Percentiles rank a stretch among this genome's conserved stretches.
Conservation (phyloP, 2,888 invertebrate species). For the Dryocosmus kuriphilus region DNA sequence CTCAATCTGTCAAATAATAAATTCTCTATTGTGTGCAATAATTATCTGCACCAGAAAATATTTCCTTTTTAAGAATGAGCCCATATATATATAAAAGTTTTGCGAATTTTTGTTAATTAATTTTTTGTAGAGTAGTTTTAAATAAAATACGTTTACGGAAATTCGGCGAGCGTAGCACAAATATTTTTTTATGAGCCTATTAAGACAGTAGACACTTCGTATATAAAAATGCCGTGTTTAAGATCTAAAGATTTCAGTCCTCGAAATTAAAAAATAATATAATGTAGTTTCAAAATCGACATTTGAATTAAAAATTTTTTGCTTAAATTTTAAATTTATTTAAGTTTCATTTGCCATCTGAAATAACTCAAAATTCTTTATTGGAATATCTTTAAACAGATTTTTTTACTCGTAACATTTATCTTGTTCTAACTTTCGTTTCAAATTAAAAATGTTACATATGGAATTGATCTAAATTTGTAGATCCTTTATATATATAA, state of each 20-base stretch:
- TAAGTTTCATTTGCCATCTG: neutral
- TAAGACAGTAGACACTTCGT: too few relatives aligned
- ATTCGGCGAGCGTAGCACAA: too few relatives aligned
- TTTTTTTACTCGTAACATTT: neutral
- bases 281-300: neutral
- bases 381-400: neutral
- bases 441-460: neutral
- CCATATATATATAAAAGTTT: too few relatives aligned
- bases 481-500: too few relatives aligned
- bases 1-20: neutral
- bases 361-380: neutral
- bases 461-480: too few relatives aligned
- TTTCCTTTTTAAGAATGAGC: too few relatives aligned
- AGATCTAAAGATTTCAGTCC: neutral
- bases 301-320: neutral
- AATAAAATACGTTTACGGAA: too few relatives aligned
- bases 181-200: too few relatives aligned
- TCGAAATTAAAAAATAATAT: neutral
- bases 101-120: too few relatives aligned
- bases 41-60: neutral
- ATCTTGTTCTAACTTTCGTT: neutral
- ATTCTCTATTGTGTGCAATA: too few relatives aligned
- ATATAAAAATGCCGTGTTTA: neutral
- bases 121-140: too few relatives aligned
- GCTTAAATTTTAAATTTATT: neutral